Conservation (phyloP, 2,113 vertebrate species). For the Ursus arctos region DNA sequence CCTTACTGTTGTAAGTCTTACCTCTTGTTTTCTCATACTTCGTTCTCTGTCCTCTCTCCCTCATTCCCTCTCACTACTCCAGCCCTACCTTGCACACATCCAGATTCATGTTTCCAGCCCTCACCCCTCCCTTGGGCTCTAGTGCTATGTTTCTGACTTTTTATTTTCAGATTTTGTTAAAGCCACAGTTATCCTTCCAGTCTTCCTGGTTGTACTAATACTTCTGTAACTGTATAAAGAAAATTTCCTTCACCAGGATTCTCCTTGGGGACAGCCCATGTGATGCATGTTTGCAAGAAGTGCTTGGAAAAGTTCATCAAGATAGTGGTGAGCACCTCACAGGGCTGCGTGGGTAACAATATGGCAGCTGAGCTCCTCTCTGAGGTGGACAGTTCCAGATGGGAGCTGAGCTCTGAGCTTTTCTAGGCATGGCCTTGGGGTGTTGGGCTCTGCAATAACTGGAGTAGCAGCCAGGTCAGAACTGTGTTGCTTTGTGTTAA, state of each 20-base stretch:
- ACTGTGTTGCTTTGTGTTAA: background rate
- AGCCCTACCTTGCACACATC: background rate
- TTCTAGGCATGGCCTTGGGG: background rate
- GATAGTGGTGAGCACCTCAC: background rate
- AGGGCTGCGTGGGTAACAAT: background rate
- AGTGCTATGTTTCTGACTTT: background rate
- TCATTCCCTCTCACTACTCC: background rate
- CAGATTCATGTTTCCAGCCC: background rate
- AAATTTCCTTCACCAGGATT: background rate
- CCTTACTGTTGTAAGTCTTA: background rate
- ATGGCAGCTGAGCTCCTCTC: background rate
- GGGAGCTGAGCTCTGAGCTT: background rate
- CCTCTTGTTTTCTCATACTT: background rate
- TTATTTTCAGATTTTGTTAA: background rate
- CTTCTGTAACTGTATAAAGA: background rate
- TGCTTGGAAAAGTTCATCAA: background rate
- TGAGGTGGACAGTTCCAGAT: background rate
- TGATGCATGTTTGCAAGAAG: background rate
- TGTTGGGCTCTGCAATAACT: background rate
- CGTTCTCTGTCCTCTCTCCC: background rate
- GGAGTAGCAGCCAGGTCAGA: background rate
- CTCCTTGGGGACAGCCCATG: background rate
- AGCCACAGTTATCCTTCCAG: background rate
- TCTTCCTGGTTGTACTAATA: background rate
- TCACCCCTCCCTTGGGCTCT: background rate